Conservation (phyloP, 2,888 invertebrate species). For the Drosophila austrosaltans region DNA sequence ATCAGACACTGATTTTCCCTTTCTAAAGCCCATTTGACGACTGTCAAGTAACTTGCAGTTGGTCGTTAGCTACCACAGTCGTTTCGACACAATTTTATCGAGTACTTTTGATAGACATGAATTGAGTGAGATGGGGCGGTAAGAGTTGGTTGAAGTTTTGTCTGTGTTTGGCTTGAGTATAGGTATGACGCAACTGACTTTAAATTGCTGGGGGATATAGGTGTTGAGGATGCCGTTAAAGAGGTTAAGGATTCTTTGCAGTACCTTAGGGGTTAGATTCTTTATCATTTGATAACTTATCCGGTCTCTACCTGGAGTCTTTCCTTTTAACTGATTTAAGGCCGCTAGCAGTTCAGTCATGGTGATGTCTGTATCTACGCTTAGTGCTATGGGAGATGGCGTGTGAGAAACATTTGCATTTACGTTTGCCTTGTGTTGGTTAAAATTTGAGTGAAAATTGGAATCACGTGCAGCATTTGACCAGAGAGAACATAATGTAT, state of each 20-base stretch:
- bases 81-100: too few species aligned
- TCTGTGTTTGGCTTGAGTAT: too few species aligned
- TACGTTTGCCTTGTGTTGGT: conserved; percentile 1
- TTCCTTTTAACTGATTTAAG: conserved; percentile 25
- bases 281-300: neutral
- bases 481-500: conserved; percentile 17
- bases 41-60: too few species aligned
- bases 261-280: conserved; percentile 7
- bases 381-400: conserved; percentile 11
- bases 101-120: too few species aligned
- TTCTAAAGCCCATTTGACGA: too few species aligned
- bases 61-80: too few species aligned
- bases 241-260: conserved; percentile 15
- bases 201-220: too few species aligned
- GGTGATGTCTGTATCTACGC: conserved; percentile 20
- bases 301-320: conserved; percentile 28
- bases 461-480: neutral
- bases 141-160: too few species aligned
- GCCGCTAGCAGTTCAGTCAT: neutral
- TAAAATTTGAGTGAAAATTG: conserved; percentile 15
- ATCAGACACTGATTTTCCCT: too few species aligned
- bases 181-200: too few species aligned
- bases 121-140: too few species aligned
- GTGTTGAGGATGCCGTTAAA: conserved; percentile 31
- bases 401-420: neutral